These are phyloP conservation scores for Nannospalax galili DNA, from an alignment of 2,113 vertebrate genomes.

Conservation along the genomic window DNA sequence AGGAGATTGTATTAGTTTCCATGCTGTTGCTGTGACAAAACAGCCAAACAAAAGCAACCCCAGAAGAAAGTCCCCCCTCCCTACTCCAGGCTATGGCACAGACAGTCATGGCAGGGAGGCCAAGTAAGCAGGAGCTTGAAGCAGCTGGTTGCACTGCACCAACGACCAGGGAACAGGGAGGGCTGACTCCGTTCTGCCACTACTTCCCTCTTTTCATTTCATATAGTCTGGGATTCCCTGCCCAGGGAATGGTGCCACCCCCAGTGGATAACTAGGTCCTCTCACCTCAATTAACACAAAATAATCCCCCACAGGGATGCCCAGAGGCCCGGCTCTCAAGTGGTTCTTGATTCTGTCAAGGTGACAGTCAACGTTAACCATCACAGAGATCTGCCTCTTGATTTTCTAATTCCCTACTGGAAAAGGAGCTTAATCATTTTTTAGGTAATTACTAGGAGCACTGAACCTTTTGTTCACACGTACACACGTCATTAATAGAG, in stretches of 20 bases:
- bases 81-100: background rate
- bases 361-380: background rate
- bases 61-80: background rate
- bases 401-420: slow-evolving; percentile 7
- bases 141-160: background rate
- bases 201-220: background rate
- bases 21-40: background rate
- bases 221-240: background rate
- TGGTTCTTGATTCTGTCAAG: background rate
- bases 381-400: background rate
- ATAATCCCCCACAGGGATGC: background rate
- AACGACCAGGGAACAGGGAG: background rate
- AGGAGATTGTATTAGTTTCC: background rate
- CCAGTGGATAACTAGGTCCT: background rate
- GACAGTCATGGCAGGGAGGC: background rate
- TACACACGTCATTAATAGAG: slow-evolving; percentile 65
- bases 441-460: slow-evolving; percentile 67
- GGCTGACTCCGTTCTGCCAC: background rate
- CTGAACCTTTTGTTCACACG: slow-evolving; percentile 68
- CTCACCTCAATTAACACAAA: background rate
- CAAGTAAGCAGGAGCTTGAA: background rate
- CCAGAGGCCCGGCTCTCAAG: background rate
- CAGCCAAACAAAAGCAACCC: background rate
- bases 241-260: background rate
- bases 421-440: slow-evolving; percentile 56